phyloP scores from a whole-genome alignment of 2,797 vertebrate species.

The Hydrophis major region DNA sequence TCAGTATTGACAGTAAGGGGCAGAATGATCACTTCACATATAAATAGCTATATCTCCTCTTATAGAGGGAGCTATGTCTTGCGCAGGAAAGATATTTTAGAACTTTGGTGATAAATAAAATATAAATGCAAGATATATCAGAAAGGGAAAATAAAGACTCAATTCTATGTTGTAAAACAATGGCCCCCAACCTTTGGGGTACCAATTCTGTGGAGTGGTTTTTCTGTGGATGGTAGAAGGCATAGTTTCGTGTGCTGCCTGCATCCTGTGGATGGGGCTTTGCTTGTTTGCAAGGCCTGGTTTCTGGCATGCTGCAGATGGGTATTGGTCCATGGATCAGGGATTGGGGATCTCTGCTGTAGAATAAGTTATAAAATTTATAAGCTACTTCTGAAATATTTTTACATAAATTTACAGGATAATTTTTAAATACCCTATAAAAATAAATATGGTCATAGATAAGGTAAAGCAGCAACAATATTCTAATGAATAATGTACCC shows the following conservation, averaged over 20 bases:
- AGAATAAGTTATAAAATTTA: not conserved
- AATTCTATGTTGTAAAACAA: not conserved
- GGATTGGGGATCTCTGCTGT: too few relatives aligned
- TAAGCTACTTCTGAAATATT: not conserved
- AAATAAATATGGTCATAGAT: not conserved
- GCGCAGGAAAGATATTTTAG: not conserved
- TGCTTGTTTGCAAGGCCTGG: too few relatives aligned
- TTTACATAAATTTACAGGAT: not conserved
- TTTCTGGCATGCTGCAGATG: too few relatives aligned
- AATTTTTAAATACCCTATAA: not conserved
- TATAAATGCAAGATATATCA: not conserved
- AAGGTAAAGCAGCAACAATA: not conserved
- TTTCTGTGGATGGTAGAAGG: too few relatives aligned
- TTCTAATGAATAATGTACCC: too few relatives aligned
- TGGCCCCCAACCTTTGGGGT: too few relatives aligned
- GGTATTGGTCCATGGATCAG: too few relatives aligned
- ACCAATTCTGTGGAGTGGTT: too few relatives aligned
- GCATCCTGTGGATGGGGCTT: too few relatives aligned
- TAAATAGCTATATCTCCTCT: not conserved
- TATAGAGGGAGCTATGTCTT: not conserved
- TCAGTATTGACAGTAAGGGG: not conserved
- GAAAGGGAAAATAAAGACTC: not conserved
- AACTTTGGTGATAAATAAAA: not conserved
- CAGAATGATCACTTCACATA: not conserved
- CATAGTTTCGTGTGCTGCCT: too few relatives aligned